phyloP scores from a whole-genome alignment of 2,113 vertebrate species.

The Saguinus imperator region DNA sequence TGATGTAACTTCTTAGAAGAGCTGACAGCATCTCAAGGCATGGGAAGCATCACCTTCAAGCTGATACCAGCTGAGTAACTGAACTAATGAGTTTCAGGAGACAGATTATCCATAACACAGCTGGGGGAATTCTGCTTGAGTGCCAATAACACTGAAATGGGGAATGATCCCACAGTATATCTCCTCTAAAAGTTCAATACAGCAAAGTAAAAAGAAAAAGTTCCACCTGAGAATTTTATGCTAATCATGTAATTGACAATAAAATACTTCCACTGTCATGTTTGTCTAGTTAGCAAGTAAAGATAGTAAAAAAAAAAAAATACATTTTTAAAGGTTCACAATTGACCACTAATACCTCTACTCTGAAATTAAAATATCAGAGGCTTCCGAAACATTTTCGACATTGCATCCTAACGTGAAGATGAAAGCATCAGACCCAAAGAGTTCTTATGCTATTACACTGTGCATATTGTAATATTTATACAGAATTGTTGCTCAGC shows the following conservation, averaged over 20 bases:
- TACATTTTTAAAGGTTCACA: constrained; percentile 36
- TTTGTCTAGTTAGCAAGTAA: neutral
- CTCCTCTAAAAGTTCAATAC: constrained; percentile 55
- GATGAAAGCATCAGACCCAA: neutral
- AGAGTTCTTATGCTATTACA: constrained; percentile 5
- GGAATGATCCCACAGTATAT: neutral
- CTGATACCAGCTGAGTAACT: neutral
- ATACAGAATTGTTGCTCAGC: neutral
- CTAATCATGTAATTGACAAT: neutral
- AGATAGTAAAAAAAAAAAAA: neutral
- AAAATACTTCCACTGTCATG: neutral
- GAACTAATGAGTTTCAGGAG: constrained; percentile 60
- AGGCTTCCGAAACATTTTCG: constrained; percentile 59
- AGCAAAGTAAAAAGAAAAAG: constrained; percentile 57
- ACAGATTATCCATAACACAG: constrained; percentile 6
- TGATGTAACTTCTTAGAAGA: neutral
- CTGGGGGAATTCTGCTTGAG: neutral
- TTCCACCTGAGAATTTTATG: constrained; percentile 9
- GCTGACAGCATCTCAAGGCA: neutral
- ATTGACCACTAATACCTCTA: constrained; percentile 45
- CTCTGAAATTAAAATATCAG: constrained; percentile 66
- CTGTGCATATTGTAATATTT: neutral
- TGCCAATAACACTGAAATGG: neutral
- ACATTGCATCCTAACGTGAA: constrained; percentile 19
- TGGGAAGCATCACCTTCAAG: neutral